Percentiles rank a stretch among this genome's conserved stretches.
These are phyloP conservation scores for Tolmerus cingulatus DNA, from an alignment of 2,888 invertebrate genomes.

Conservation along the genomic window DNA sequence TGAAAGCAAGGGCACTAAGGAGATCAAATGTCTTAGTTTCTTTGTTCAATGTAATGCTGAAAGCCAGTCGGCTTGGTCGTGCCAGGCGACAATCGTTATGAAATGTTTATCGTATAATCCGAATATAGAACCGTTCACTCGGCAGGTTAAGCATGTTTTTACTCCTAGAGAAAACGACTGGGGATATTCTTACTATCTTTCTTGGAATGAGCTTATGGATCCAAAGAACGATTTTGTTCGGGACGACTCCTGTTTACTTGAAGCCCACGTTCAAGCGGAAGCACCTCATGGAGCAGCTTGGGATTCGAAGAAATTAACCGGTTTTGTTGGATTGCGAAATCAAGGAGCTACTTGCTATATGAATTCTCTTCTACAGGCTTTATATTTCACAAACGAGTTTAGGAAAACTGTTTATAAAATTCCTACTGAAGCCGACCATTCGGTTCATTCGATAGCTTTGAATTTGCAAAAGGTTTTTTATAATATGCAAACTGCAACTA, in stretches of 20 bases:
- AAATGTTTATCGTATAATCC: background rate
- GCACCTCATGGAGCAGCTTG: constrained; percentile 93
- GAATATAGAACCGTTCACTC: background rate
- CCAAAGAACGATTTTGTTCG: constrained; percentile 89
- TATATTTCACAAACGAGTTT: constrained; percentile 95
- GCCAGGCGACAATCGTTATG: background rate
- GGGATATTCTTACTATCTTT: constrained; percentile 97
- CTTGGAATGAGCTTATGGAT: constrained; percentile 93
- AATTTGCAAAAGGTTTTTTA: constrained; percentile 98
- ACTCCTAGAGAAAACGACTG: constrained; percentile 70
- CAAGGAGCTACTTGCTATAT: constrained; percentile 99
- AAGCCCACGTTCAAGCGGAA: constrained; percentile 83
- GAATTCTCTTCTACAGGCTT: constrained; percentile 97
- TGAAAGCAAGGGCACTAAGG: background rate
- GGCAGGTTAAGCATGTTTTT: background rate
- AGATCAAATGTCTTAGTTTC: background rate
- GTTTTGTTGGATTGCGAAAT: constrained; percentile 90
- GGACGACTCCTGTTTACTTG: constrained; percentile 85
- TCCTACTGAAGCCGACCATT: constrained; percentile 98
- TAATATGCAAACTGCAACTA: constrained; percentile 96
- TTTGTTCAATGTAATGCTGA: background rate
- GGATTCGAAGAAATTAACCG: constrained; percentile 99
- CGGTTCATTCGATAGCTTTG: constrained; percentile 77
- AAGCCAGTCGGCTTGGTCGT: background rate
- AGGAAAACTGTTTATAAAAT: constrained; percentile 97